Base-by-base conservation (phyloP, 2,797 vertebrate genomes). In the Salmo trutta region DNA sequence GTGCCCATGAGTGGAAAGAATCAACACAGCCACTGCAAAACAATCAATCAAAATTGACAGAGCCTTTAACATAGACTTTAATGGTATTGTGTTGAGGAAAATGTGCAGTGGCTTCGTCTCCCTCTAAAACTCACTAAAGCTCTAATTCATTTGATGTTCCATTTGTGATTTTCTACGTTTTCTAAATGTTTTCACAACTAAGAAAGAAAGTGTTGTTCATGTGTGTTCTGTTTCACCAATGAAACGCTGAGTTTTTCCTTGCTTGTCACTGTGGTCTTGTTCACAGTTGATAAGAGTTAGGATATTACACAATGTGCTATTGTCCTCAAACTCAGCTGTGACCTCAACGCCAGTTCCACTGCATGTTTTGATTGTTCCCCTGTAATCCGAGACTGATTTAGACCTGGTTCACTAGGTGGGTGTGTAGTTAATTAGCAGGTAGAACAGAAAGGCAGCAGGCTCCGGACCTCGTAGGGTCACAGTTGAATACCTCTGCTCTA, bases 1-100 rank as follows among this genome's bases (percentile, higher is more conserved):
- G 69, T 79, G 31, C 14, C 68, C 73, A 0, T 33, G 47, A 69
- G 67, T 79, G 71, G 77, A n/a, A 24, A 8, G 47, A 71, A 71
- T 71, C 70, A 81, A 24, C 24, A 73, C 64, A 71, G 71, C 81
- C 79, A 76, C 75, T 83, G 81, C 81, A 87, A 74, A 85, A 66
- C 3, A 76, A 5, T 75, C 82, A 85, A 83, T 70, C 75, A 75
- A 53, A 8, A 86, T 82, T 81, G 71, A 72, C 73, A 75, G 74
- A 75, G 59, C 77, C 72, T 51, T 74, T 85, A 62, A 85, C 29
- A 75, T 85, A 68, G 71, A 52, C 69, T 52, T 47, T 41, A 51
- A 41, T 47, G 36, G 36, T 41, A 21, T 41, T 33, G 29, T 19
- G 19, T 69, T 41, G 67, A n/a, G 16, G 1, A 47, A 47, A 47